Percentiles rank a stretch among this genome's conserved stretches.
These are phyloP conservation scores for Rhagoletis zephyria DNA, from an alignment of 1,140 invertebrate genomes.

Conservation along the genomic window DNA sequence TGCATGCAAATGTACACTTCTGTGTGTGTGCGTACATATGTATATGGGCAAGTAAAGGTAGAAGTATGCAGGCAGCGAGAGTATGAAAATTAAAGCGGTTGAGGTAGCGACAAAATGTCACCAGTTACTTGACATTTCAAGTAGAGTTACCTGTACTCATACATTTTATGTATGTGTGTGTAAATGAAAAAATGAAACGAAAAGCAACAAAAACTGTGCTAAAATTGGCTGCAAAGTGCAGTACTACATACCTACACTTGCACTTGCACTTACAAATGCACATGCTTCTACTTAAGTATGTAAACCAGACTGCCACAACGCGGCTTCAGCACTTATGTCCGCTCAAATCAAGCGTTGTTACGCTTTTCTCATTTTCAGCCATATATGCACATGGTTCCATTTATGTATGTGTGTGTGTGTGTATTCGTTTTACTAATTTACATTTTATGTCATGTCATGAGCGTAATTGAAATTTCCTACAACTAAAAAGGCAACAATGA, in stretches of 20 bases:
- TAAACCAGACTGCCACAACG: background rate
- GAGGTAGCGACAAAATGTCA: background rate
- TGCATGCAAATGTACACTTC: background rate
- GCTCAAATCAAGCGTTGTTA: constrained; percentile 68
- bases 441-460: constrained; percentile 70
- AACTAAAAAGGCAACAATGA: constrained; percentile 41
- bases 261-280: background rate
- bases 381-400: no score
- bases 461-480: constrained; percentile 66
- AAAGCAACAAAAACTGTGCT: background rate
- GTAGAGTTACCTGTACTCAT: background rate
- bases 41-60: background rate
- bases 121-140: constrained; percentile 25
- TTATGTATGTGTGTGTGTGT: background rate
- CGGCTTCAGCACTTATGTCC: background rate
- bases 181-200: background rate
- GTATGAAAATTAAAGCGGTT: background rate
- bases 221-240: constrained; percentile 32
- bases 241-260: no score
- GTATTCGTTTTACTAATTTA: constrained; percentile 65
- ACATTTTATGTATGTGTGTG: no score
- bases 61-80: background rate
- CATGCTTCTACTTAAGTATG: background rate
- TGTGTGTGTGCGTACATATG: background rate
- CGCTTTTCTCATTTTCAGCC: constrained; percentile 55